A percentile compares a stretch with the other conserved stretches of the same genome.
These are phyloP conservation scores for Urocolius indicus DNA, from an alignment of 2,113 vertebrate species.

Conservation along the genomic window DNA sequence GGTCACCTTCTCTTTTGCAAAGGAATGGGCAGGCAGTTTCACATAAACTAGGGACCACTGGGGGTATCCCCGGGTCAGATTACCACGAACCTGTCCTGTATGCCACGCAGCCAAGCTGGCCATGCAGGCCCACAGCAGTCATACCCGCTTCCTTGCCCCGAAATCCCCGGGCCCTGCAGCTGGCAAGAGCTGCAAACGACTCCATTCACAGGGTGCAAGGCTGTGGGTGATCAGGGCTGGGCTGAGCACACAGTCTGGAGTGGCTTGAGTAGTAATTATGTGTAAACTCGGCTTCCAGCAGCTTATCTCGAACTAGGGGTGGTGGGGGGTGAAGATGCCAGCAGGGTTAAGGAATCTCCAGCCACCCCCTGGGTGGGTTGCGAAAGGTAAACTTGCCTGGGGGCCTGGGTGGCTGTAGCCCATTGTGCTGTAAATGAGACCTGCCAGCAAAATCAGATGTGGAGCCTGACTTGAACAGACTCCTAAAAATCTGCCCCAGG, in stretches of 20 bases:
- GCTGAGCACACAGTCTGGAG: not conserved
- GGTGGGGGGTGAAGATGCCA: not conserved
- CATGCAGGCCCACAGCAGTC: not conserved
- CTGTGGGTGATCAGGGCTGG: not conserved
- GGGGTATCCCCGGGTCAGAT: not conserved
- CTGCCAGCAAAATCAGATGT: not conserved
- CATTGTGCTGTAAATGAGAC: slow-evolving; percentile 56
- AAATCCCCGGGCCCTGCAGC: not conserved
- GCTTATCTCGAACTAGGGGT: slow-evolving; percentile 17
- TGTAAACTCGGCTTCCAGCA: not conserved
- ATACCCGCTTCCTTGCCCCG: not conserved
- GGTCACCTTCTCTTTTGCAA: not conserved
- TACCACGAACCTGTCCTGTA: not conserved
- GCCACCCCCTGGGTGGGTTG: slow-evolving; percentile 1
- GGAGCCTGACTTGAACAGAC: not conserved
- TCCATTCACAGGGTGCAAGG: not conserved
- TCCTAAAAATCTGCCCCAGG: not conserved
- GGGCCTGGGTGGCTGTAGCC: not conserved
- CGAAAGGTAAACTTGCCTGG: slow-evolving; percentile 37
- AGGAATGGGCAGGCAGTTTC: not conserved
- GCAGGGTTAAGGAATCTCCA: slow-evolving; percentile 14
- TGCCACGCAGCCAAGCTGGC: not conserved
- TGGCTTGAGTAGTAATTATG: not conserved
- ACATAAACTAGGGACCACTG: not conserved
- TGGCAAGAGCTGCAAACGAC: not conserved